phyloP scores from a whole-genome alignment of 2,888 invertebrate genomes.

The Frankliniella intonsa region DNA sequence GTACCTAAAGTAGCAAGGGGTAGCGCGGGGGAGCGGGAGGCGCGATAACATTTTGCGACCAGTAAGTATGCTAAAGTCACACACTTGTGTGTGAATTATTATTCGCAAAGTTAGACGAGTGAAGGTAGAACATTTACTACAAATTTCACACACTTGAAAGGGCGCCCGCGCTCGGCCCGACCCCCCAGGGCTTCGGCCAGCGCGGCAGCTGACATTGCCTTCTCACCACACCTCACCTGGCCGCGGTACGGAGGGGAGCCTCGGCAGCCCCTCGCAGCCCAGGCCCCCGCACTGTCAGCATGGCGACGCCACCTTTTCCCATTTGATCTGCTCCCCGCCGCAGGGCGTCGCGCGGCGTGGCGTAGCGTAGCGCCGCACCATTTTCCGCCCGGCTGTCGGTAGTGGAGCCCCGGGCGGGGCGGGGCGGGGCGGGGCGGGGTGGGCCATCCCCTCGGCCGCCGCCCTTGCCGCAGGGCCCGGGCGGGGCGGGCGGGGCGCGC shows the following conservation, averaged over 20 bases:
- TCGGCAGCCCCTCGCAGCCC: not conserved
- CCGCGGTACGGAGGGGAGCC: not conserved
- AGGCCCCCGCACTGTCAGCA: not conserved
- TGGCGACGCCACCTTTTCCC: not conserved
- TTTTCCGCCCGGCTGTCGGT: not conserved
- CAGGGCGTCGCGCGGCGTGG: not conserved
- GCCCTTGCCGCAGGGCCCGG: not conserved
- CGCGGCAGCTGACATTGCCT: too few species aligned
- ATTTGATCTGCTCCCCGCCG: slow-evolving; percentile 4
- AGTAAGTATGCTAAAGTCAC: too few species aligned
- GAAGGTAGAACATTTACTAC: too few species aligned
- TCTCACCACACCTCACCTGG: not conserved
- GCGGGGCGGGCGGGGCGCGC: not conserved
- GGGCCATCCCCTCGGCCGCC: not conserved
- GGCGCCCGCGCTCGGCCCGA: too few species aligned
- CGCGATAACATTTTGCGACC: too few species aligned
- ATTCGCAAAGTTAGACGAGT: too few species aligned
- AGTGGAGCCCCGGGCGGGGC: not conserved
- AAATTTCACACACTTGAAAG: too few species aligned
- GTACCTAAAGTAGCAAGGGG: too few species aligned
- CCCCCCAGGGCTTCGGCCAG: too few species aligned
- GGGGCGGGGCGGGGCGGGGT: not conserved
- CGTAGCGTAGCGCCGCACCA: not conserved
- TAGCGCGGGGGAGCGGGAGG: too few species aligned
- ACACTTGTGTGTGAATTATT: too few species aligned